Conservation (phyloP, 2,797 vertebrate species). For the Rachycentron canadum region DNA sequence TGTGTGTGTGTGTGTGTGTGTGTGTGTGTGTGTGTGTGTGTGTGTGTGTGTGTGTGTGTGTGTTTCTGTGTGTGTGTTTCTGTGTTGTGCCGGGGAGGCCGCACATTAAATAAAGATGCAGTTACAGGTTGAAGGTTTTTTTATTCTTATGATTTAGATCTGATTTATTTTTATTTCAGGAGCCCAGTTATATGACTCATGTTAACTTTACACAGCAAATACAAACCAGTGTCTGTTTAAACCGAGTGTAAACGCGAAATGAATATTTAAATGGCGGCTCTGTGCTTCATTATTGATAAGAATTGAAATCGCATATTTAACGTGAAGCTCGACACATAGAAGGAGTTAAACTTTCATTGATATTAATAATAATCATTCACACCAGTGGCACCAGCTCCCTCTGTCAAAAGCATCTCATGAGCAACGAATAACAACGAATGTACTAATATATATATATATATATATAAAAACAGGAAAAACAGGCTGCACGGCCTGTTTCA, state of each 20-base stretch:
- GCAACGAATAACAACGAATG: background rate
- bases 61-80: too few relatives aligned
- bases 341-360: constrained; percentile 28
- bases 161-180: background rate
- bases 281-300: constrained; percentile 70
- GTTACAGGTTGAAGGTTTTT: constrained; percentile 14
- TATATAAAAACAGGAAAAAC: too few relatives aligned
- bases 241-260: constrained; percentile 44
- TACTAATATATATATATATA: too few relatives aligned
- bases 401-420: background rate
- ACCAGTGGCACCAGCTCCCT: background rate
- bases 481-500: too few relatives aligned
- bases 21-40: background rate
- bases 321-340: constrained; percentile 57
- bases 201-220: constrained; percentile 37
- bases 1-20: too few relatives aligned
- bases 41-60: too few relatives aligned
- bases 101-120: constrained; percentile 48
- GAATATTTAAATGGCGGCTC: constrained; percentile 68
- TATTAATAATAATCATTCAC: too few relatives aligned
- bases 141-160: background rate
- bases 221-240: constrained; percentile 21
- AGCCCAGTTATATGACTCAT: constrained; percentile 31
- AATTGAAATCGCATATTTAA: constrained; percentile 65
- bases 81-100: too few relatives aligned